These are phyloP conservation scores for Blennius ocellaris DNA, from an alignment of 2,113 vertebrate species.

Conservation along the genomic window DNA sequence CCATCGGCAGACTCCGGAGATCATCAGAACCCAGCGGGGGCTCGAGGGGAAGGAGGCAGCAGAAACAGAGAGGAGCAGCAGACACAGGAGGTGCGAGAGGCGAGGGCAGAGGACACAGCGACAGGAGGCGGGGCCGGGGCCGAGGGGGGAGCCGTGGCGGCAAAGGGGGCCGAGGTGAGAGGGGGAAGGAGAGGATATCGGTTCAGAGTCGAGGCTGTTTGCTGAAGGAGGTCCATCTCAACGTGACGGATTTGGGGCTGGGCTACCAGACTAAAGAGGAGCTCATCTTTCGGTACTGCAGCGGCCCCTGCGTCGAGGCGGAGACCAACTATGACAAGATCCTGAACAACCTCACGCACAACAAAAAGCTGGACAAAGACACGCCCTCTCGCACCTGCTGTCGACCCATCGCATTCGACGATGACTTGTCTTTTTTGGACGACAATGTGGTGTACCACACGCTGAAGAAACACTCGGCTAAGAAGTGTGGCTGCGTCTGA, in stretches of 20 bases:
- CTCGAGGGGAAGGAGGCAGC: slow-evolving; percentile 82
- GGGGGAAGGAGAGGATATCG: slow-evolving; percentile 76
- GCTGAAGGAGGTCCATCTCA: slow-evolving; percentile 94
- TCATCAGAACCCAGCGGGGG: slow-evolving; percentile 85
- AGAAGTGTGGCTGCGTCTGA: slow-evolving; percentile 94
- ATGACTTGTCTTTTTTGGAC: slow-evolving; percentile 96
- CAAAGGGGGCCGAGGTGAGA: slow-evolving; percentile 79
- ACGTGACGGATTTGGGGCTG: slow-evolving; percentile 96
- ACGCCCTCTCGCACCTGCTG: slow-evolving; percentile 92
- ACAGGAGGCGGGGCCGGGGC: slow-evolving; percentile 75
- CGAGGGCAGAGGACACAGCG: slow-evolving; percentile 76
- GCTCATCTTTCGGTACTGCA: slow-evolving; percentile 97
- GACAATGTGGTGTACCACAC: slow-evolving; percentile 96
- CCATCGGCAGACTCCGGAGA: slow-evolving; percentile 91
- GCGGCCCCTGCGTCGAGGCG: slow-evolving; percentile 91
- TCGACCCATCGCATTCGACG: slow-evolving; percentile 93
- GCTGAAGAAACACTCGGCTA: slow-evolving; percentile 97
- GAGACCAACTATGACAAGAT: slow-evolving; percentile 98
- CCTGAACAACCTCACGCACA: slow-evolving; percentile 95
- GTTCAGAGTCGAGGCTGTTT: slow-evolving; percentile 90
- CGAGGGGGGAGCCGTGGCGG: slow-evolving; percentile 71
- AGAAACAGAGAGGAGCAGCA: slow-evolving; percentile 82
- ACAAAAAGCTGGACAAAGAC: slow-evolving; percentile 93
- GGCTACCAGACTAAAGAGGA: slow-evolving; percentile 98
- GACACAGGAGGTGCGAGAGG: slow-evolving; percentile 62